Evolutionary conservation across 2,888 invertebrate species (phyloP), one percentile per base, ranked within the genome.

Genomic region (Agrotis segetum): DNA sequence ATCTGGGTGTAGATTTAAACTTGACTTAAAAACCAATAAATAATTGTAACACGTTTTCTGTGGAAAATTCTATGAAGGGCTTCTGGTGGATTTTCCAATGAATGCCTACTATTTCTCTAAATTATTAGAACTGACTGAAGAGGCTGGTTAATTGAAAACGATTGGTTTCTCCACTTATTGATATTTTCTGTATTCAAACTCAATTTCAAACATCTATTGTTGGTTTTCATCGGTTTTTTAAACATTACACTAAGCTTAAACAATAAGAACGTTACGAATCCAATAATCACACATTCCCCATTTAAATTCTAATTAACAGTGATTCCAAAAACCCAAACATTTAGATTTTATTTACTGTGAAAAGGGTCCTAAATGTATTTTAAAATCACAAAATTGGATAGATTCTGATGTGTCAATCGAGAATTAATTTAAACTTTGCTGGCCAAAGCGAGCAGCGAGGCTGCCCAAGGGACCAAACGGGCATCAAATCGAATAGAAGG

Each of bases 361-460:
- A 89, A 90, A 88, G 85, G 87, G 83, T 86, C 84, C 86, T 85
- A 82, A 83, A 89, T 89, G 90, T 88, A 88, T 91, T 93, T 92
- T 90, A 91, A 93, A 94, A 94, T 93, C 92, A 91, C 88, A 89
- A 88, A 89, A 89, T 89, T 87, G 90, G 88, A 89, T 89, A 89
- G 92, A 92, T 91, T 91, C 88, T 91, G 91, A 93, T 93, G 91
- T 94, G 93, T 94, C 95, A 94, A 95, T 94, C 90, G 91, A 90
- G 92, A 95, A 95, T 95, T 95, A 94, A 95, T 95, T 95, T 94
- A 95, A 95, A 95, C 93, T 95, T 95, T 92, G 91, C 92, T 91
- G 89, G 90, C 88, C 92, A 93, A 94, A 94, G 92, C 92, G 93
- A 94, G 89, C 92, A 93, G 88, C 89, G 90, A 85, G 85, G 85